A percentile compares a stretch with the other conserved stretches of the same genome.
Evolutionary conservation across 2,888 invertebrate species (phyloP).

Genomic region (Globia sparganii): DNA sequence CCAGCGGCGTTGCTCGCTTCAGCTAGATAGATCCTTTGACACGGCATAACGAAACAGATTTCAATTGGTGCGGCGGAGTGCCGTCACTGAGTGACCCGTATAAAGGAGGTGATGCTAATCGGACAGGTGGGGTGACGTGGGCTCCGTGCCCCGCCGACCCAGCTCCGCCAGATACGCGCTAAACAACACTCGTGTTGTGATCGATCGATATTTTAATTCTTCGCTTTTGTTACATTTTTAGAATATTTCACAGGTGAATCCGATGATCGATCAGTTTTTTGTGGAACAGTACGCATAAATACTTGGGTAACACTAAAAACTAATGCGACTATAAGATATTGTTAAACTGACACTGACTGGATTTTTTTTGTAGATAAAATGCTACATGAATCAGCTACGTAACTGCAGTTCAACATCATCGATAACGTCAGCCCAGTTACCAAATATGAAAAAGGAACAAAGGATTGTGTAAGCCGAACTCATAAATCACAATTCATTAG

Average conservation of each 20-base stretch:
- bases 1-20: constrained; percentile 81
- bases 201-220: constrained; percentile 80
- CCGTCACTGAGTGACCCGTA: constrained; percentile 85
- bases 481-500: constrained; percentile 85
- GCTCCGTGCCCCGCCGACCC: constrained; percentile 68
- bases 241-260: constrained; percentile 65
- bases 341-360: not conserved
- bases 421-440: constrained; percentile 71
- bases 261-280: constrained; percentile 65
- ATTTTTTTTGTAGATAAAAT: constrained; percentile 25
- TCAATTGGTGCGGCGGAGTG: constrained; percentile 80
- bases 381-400: constrained; percentile 36
- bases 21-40: constrained; percentile 86
- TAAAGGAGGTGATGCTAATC: constrained; percentile 88
- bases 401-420: constrained; percentile 53
- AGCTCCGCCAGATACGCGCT: constrained; percentile 69
- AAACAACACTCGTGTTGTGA: constrained; percentile 78
- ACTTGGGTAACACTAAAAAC: constrained; percentile 14
- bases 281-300: constrained; percentile 6
- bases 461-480: constrained; percentile 70
- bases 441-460: constrained; percentile 77
- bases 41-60: constrained; percentile 88
- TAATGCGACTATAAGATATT: constrained; percentile 1
- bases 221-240: constrained; percentile 70
- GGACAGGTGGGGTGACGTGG: constrained; percentile 88